Base-by-base conservation (phyloP, 2,888 invertebrate genomes). In the Notodonta dromedarius region DNA sequence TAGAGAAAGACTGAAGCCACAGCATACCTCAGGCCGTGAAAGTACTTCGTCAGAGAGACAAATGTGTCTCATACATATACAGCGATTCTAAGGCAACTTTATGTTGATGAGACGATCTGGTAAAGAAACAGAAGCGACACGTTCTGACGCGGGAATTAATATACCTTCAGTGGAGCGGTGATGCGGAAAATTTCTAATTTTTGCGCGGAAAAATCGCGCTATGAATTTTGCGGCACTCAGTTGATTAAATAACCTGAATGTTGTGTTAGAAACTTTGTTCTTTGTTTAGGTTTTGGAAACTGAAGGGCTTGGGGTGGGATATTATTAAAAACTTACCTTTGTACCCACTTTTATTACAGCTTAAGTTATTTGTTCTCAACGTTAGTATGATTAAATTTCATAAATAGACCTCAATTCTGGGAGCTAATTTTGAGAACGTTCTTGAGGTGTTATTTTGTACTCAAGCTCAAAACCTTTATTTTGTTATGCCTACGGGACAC, bases 11-110 rank as follows among this genome's bases (percentile, higher is more conserved):
- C 52, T 40, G 61, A 69, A 67, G 72, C 73, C 65, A 67, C 60
- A 69, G 73, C 79, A 78, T 82, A 84, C 84, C 79, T 82, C 78
- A 76, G 78, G 72, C 82, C 67, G 74, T 79, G 79, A 80, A 80
- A 80, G 81, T 84, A 83, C 86, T 83, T 82, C 83, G 83, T 85
- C 83, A 78, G 74, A 56, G 78, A 84, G 84, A 86, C 83, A 86
- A 86, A 86, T 85, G 84, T 83, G 75, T 71, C 81, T 79, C 79
- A 83, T 83, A 79, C 83, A 84, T 81, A 82, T 75, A 76, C 77
- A 74, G 70, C 74, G 76, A 75, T 80, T 80, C 71, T 71, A 64
- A 55, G 59, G 55, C 63, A 69, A 74, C 66, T 73, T 78, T 75
- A 74, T 78, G 71, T 65, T 76, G 81, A 82, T 78, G 73, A 76